These are phyloP conservation scores for Dryoscopus gambensis DNA, from an alignment of 2,113 vertebrate genomes.

Conservation along the genomic window DNA sequence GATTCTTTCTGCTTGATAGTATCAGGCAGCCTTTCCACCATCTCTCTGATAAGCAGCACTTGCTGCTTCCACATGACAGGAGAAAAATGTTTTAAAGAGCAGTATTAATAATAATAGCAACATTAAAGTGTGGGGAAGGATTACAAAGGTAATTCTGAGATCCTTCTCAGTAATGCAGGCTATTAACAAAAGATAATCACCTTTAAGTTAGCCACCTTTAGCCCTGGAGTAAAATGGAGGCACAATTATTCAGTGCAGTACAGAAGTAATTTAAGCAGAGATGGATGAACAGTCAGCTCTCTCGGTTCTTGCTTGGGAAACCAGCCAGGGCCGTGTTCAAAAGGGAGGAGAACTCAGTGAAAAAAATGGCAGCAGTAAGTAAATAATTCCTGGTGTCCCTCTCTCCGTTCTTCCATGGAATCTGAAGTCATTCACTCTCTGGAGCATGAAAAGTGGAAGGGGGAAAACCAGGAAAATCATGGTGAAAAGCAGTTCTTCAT, in stretches of 20 bases:
- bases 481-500: neutral
- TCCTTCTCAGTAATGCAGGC: slow-evolving; percentile 19
- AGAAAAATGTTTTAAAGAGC: slow-evolving; percentile 44
- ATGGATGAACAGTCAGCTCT: neutral
- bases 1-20: neutral
- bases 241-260: slow-evolving; percentile 20
- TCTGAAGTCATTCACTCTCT: neutral
- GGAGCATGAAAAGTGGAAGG: neutral
- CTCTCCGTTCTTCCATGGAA: neutral
- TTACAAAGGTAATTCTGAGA: slow-evolving; percentile 43
- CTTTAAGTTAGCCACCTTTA: slow-evolving; percentile 58
- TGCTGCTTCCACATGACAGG: neutral
- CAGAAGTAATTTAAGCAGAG: slow-evolving; percentile 37
- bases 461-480: fast-evolving
- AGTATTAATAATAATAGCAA: slow-evolving; percentile 67
- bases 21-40: neutral
- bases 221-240: slow-evolving; percentile 29
- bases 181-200: slow-evolving; percentile 68
- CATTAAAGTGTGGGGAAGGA: slow-evolving; percentile 56
- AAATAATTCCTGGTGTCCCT: neutral
- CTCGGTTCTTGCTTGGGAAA: slow-evolving; percentile 5
- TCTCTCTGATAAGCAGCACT: neutral
- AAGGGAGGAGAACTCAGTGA: neutral
- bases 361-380: neutral
- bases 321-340: neutral